Evolutionary conservation across 1,140 invertebrate species (phyloP).

Genomic region (Macrocentrus cingulum): DNA sequence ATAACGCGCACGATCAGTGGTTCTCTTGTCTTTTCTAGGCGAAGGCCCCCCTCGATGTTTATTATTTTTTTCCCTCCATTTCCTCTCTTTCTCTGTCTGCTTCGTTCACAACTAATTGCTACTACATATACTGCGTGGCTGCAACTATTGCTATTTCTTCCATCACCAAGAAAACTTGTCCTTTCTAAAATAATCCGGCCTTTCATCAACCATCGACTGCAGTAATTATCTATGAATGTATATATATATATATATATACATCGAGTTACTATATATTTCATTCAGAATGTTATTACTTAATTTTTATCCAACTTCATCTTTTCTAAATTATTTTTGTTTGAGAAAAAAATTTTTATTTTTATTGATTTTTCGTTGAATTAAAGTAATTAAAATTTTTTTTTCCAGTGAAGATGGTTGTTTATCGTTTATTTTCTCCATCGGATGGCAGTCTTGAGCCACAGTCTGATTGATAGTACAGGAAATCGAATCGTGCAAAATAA

Average conservation of each 20-base stretch:
- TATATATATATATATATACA: neutral
- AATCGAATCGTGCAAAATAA: too few relatives aligned
- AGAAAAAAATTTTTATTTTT: too few relatives aligned
- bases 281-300: neutral
- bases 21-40: constrained; percentile 36
- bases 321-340: neutral
- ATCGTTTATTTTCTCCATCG: too few relatives aligned
- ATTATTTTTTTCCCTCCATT: constrained; percentile 12
- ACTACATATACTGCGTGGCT: too few relatives aligned
- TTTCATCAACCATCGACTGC: neutral
- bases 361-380: too few relatives aligned
- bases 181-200: neutral
- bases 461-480: too few relatives aligned
- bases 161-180: neutral
- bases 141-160: too few relatives aligned
- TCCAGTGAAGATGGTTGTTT: too few relatives aligned
- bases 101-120: too few relatives aligned
- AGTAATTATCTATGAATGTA: constrained; percentile 1
- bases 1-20: constrained; percentile 40
- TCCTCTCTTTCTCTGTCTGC: too few relatives aligned
- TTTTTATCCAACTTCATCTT: neutral
- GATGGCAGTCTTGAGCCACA: too few relatives aligned
- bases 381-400: too few relatives aligned
- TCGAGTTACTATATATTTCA: neutral
- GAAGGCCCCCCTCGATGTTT: constrained; percentile 4